phyloP scores from a whole-genome alignment of 2,888 invertebrate genomes.

The Aspidapion aeneum region DNA sequence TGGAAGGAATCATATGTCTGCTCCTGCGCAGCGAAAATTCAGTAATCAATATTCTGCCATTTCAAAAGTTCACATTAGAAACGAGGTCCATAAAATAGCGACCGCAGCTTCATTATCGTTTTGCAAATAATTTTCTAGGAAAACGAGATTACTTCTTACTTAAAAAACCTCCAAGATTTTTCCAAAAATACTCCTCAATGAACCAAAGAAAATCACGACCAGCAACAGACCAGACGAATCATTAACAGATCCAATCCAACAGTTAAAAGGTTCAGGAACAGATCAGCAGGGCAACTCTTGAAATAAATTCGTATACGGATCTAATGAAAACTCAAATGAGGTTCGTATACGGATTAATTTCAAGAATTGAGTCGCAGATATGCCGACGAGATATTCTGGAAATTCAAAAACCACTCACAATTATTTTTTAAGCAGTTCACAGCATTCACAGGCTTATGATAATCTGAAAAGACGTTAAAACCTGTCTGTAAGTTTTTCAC shows the following conservation, averaged over 20 bases:
- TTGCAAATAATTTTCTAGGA: constrained; percentile 33
- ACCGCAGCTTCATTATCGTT: constrained; percentile 36
- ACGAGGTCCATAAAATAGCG: constrained; percentile 31
- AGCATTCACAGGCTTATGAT: no score
- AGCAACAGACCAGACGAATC: neutral
- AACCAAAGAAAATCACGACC: neutral
- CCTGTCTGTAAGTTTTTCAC: no score
- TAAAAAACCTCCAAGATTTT: constrained; percentile 21
- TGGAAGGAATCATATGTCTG: neutral
- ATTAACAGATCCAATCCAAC: neutral
- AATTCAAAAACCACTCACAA: no score
- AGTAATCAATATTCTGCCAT: no score
- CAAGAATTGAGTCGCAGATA: no score
- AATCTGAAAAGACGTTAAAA: no score
- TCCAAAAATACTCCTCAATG: constrained; percentile 12
- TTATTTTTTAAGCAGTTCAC: no score
- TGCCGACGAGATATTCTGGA: no score
- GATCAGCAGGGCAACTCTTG: neutral
- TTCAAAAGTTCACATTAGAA: constrained; percentile 7
- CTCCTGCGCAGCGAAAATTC: no score
- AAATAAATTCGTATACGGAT: neutral
- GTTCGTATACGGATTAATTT: neutral
- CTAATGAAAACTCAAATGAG: neutral
- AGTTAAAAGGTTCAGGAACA: neutral
- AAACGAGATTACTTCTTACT: constrained; percentile 32